A percentile compares a stretch with the other conserved stretches of the same genome.
These are phyloP conservation scores for Drosophila neocordata DNA, from an alignment of 1,140 invertebrate genomes.

Conservation along the genomic window DNA sequence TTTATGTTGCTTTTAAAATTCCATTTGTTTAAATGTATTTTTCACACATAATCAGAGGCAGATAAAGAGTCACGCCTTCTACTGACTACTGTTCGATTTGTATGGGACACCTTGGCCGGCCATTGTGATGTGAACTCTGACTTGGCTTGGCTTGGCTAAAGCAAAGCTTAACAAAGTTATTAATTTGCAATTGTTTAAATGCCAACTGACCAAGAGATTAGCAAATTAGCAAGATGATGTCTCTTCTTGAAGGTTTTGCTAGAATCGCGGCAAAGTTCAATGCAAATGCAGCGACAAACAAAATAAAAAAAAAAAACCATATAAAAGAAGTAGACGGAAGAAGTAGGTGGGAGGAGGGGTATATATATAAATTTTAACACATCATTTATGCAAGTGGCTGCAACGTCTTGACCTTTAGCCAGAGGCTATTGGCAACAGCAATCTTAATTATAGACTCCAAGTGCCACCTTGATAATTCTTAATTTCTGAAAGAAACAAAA, in stretches of 20 bases:
- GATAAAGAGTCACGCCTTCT: conserved; percentile 39
- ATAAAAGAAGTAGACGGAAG: neutral
- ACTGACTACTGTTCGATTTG: conserved; percentile 46
- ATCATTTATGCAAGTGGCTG: conserved; percentile 66
- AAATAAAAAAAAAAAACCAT: no score
- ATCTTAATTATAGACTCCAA: conserved; percentile 17
- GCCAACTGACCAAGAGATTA: conserved; percentile 45
- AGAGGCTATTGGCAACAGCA: conserved; percentile 36
- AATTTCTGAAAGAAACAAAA: neutral
- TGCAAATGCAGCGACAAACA: conserved; percentile 44
- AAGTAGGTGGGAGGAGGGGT: neutral
- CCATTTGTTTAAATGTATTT: neutral
- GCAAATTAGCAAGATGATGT: conserved; percentile 49
- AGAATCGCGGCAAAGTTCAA: conserved; percentile 65
- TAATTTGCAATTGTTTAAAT: conserved; percentile 71
- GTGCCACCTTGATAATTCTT: conserved; percentile 4
- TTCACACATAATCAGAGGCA: conserved; percentile 16
- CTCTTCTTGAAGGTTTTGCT: conserved; percentile 44
- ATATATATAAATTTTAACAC: conserved; percentile 54
- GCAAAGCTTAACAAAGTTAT: conserved; percentile 50
- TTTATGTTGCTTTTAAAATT: conserved; percentile 20
- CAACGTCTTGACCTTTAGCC: conserved; percentile 64
- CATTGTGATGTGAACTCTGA: conserved; percentile 56
- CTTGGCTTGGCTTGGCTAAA: conserved; percentile 12
- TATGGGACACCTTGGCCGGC: conserved; percentile 28